Base-by-base conservation (phyloP, 2,888 invertebrate genomes). In the Patella pellucida region DNA sequence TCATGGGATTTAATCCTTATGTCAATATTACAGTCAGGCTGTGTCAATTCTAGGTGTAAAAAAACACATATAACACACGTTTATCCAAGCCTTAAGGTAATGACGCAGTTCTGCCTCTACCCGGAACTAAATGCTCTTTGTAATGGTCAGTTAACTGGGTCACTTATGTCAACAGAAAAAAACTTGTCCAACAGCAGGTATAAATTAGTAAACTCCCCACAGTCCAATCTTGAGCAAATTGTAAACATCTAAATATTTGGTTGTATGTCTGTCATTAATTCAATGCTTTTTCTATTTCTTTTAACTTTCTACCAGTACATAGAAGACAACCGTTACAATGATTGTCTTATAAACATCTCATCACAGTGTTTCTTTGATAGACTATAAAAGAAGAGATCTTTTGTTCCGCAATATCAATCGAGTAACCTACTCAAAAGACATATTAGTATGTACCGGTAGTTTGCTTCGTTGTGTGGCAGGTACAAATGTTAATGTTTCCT, bases 221-320 rank as follows among this genome's bases (percentile, higher is more conserved):
- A 62, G 62, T 19, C 23, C 62, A 12, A 62, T 62, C 62, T 62
- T 23, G 14, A 62, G 23, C 23, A 62, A 62, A 23, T 12, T 12
- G 23, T 62, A 23, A 62, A 62, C 62, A 62, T 23, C 19, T 23
- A 23, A 23, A 23, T 62, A 62, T 62, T 62, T 62, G 23, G 62
- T 62, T 62, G 62, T 62, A 62, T 62, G 62, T 62, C 62, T 62
- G 62, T 62, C 62, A 23, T 62, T 19, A 62, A 62, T 62, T 62
- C 19, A 23, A 23, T 62, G 23, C 2, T 23, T 62, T 41, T 41
- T 41, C 41, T 41, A 41, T 41, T 41, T 9, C 41, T 41, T 41
- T 41, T 41, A 41, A 41, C 41, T 41, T 41, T 41, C 41, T 41
- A 41, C 41, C 9, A 41, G 41, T 41, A 41, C 41, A 41, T 41